These are phyloP conservation scores for Stichodactyla mertensii DNA, from an alignment of 64 coral and sea anemone species.

Conservation along the genomic window DNA sequence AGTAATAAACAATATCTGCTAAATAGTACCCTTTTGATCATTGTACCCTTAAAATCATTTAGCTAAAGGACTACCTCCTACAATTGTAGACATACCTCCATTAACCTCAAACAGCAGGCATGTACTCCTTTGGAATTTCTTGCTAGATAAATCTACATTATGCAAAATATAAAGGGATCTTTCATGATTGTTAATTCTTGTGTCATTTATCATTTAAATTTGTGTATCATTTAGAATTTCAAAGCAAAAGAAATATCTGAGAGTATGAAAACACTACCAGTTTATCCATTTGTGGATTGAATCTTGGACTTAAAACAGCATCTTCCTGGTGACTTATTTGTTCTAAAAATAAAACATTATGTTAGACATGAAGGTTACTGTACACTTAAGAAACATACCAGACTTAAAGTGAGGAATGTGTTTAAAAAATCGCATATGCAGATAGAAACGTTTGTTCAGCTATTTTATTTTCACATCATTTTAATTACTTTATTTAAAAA, in stretches of 20 bases:
- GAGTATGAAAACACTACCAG: constrained; percentile 30
- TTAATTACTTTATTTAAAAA: not conserved
- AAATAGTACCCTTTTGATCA: no score
- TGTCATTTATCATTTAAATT: no score
- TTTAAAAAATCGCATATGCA: no score
- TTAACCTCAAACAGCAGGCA: constrained; percentile 19
- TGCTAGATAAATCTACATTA: constrained; percentile 36
- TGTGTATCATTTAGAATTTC: no score
- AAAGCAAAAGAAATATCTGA: no score
- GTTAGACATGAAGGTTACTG: no score
- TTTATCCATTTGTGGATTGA: constrained; percentile 59
- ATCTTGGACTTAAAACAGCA: constrained; percentile 53
- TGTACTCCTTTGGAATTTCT: constrained; percentile 27
- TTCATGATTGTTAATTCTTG: not conserved
- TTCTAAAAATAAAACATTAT: constrained; percentile 15
- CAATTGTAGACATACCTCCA: constrained; percentile 14
- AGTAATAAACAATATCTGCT: no score
- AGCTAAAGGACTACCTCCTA: no score
- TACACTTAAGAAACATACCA: no score
- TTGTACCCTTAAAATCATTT: no score
- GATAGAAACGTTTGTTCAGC: no score
- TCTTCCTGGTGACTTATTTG: constrained; percentile 46
- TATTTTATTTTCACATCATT: not conserved
- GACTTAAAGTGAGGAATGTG: no score
- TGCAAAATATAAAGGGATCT: not conserved